phyloP scores from a whole-genome alignment of 2,113 vertebrate genomes.

The Chaenocephalus aceratus region DNA sequence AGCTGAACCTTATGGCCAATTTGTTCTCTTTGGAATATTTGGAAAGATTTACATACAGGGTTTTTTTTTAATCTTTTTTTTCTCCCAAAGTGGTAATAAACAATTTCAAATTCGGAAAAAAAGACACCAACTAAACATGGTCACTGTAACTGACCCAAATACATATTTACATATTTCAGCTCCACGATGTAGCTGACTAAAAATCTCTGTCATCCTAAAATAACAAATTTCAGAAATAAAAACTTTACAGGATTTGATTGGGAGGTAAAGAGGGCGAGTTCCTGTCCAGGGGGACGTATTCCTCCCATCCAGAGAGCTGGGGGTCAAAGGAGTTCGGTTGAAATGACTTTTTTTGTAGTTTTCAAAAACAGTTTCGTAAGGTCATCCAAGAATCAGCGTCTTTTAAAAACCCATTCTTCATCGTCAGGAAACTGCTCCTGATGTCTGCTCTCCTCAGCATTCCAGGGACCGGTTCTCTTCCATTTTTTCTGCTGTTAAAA shows the following conservation, averaged over 20 bases:
- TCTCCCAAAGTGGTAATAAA: conserved; percentile 84
- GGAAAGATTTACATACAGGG: conserved; percentile 82
- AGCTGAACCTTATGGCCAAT: conserved; percentile 76
- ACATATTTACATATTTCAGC: conserved; percentile 92
- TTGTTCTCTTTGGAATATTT: conserved; percentile 85
- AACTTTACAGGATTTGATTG: conserved; percentile 79
- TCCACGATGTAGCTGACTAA: conserved; percentile 83
- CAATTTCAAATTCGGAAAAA: conserved; percentile 84
- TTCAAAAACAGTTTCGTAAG: conserved; percentile 57
- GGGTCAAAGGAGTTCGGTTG: conserved; percentile 71
- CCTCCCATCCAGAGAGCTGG: conserved; percentile 70
- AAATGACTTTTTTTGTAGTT: conserved; percentile 51
- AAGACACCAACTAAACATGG: conserved; percentile 89
- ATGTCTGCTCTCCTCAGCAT: conserved; percentile 38
- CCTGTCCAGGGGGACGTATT: conserved; percentile 68
- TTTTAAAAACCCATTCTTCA: conserved; percentile 40
- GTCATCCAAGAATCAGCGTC: conserved; percentile 50
- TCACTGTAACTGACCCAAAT: conserved; percentile 93
- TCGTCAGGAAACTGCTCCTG: conserved; percentile 46
- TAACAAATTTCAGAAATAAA: conserved; percentile 85
- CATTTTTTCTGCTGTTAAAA: conserved; percentile 31
- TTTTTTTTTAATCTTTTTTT: conserved; percentile 34
- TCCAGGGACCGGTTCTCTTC: conserved; percentile 18
- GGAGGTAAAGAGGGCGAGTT: conserved; percentile 76
- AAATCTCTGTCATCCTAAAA: conserved; percentile 85